Evolutionary conservation across 1,140 invertebrate species (phyloP), one percentile per base, ranked within the genome.

Genomic region (Zaprionus vittiger): DNA sequence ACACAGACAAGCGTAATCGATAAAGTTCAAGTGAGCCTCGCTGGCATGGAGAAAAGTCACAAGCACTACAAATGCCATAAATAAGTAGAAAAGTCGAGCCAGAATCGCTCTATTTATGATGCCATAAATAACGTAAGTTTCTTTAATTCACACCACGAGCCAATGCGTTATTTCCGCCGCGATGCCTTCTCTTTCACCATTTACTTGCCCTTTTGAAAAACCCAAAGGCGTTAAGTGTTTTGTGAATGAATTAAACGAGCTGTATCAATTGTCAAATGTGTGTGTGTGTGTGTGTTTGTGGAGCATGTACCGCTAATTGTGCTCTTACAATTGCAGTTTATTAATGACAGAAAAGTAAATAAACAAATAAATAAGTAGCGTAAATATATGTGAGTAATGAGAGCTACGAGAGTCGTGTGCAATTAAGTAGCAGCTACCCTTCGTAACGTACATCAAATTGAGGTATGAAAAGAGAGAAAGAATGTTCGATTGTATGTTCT

Each of bases 1-100:
- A 24, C 17, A 17, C n/a, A 31, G n/a, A 15, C n/a, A 26, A 66
- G 49, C 26, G 44, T 72, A 79, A 79, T 79, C 73, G 77, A 79
- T 79, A 79, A 67, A 54, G 59, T 63, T 72, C 63, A 62, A 37
- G 44, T 26, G 49, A 49, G 70, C 20, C 64, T 60, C 59, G 49
- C n/a, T 37, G 61, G 57, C 28, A 63, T 60, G 49, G 57, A 7
- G 57, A 63, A 77, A 65, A 73, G 64, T 73, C 57, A 74, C 73
- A 73, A 74, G 62, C 66, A 75, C 76, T 65, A 70, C 41, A 68
- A 73, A 68, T 61, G 65, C 49, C 66, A 79, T 70, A 63, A 80
- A 74, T 70, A 66, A 71, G 66, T 54, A 52, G 57, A 38, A 61
- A 56, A 37, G 20, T 34, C 60, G 15, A 56, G 47, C 47, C 44